Percentiles rank a stretch among this genome's conserved stretches.
phyloP scores from a whole-genome alignment of 2,113 vertebrate genomes.

The Mesembrinibis cayennensis region DNA sequence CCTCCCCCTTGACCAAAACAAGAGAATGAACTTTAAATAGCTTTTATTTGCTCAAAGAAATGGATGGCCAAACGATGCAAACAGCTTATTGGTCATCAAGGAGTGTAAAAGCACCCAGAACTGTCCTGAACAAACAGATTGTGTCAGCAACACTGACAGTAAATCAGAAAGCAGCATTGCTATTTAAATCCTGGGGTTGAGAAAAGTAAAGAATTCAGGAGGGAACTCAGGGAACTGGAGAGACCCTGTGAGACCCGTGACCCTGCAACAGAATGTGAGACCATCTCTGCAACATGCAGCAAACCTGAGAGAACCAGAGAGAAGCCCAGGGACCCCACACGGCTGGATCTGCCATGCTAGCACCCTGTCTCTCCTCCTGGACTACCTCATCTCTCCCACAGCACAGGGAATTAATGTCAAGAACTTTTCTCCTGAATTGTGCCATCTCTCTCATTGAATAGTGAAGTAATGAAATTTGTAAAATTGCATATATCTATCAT shows the following conservation, averaged over 20 bases:
- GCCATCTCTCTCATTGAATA: background rate
- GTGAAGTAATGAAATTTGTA: background rate
- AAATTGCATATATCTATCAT: background rate
- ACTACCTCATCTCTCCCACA: background rate
- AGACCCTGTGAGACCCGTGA: background rate
- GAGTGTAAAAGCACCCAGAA: background rate
- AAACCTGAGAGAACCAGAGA: background rate
- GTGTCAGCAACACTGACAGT: background rate
- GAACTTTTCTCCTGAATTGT: background rate
- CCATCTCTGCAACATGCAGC: background rate
- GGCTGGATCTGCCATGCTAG: background rate
- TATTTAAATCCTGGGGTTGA: background rate
- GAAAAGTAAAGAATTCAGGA: background rate
- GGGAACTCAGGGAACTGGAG: background rate
- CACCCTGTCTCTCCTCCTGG: background rate
- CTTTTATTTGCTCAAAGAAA: background rate
- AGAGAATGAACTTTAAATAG: background rate
- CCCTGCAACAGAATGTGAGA: background rate
- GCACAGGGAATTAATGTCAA: background rate
- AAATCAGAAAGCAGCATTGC: background rate
- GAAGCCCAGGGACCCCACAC: background rate
- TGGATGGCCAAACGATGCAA: background rate
- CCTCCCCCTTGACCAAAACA: background rate
- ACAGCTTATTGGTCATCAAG: background rate
- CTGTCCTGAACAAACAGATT: background rate